These are phyloP conservation scores for Amazona ochrocephala DNA, from an alignment of 2,797 vertebrate genomes.

Conservation along the genomic window DNA sequence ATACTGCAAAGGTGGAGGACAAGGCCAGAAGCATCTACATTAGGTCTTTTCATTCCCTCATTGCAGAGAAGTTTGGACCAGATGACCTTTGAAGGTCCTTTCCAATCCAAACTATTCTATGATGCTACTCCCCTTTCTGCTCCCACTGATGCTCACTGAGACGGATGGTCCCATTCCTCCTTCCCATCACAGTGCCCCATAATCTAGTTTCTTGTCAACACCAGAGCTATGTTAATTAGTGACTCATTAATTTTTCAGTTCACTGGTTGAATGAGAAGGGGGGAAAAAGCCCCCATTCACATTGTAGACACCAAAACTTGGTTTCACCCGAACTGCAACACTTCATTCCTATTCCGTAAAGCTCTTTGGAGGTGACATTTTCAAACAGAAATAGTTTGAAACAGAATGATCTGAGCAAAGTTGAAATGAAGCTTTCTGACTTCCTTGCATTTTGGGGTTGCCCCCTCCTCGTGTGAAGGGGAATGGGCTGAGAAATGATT, in stretches of 20 bases:
- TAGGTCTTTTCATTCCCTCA: not conserved
- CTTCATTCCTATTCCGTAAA: not conserved
- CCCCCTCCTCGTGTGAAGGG: not conserved
- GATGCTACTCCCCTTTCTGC: not conserved
- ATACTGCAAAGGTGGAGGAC: not conserved
- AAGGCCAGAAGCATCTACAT: not conserved
- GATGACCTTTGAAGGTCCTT: not conserved
- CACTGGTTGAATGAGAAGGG: not conserved
- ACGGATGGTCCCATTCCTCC: not conserved
- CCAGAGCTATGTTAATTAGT: slow-evolving; percentile 26
- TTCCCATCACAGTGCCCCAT: not conserved
- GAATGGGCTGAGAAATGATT: not conserved
- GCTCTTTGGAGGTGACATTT: not conserved
- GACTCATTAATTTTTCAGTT: slow-evolving; percentile 32
- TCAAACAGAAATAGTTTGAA: not conserved
- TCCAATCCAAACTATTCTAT: not conserved
- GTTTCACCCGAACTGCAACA: not conserved
- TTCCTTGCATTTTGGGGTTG: not conserved
- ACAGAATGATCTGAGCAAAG: not conserved
- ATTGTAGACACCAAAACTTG: not conserved
- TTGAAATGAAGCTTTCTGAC: not conserved
- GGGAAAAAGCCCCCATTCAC: not conserved
- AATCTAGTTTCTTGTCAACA: not conserved
- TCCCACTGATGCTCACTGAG: rapidly evolving
- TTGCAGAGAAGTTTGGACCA: not conserved